phyloP scores from a whole-genome alignment of 2,113 vertebrate genomes.

The Seriola dumerili region DNA sequence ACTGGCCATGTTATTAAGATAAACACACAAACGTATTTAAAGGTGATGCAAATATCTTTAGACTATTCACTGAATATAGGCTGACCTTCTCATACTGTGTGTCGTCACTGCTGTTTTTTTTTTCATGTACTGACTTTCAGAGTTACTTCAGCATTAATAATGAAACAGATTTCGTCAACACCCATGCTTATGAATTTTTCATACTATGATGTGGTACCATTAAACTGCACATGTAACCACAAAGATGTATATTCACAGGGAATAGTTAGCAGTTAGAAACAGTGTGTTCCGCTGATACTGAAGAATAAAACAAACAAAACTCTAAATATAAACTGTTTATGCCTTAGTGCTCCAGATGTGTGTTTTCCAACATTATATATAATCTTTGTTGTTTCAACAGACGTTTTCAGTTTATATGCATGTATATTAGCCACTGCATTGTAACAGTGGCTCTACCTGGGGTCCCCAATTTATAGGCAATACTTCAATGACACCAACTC shows the following conservation, averaged over 20 bases:
- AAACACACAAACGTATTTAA: constrained; percentile 4
- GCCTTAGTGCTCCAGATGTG: background rate
- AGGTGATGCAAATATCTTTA: constrained; percentile 3
- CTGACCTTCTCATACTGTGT: background rate
- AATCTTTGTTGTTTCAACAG: background rate
- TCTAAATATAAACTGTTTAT: background rate
- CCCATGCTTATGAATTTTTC: background rate
- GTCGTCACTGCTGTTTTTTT: background rate
- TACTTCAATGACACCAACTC: too few species aligned
- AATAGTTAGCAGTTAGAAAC: background rate
- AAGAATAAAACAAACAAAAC: background rate
- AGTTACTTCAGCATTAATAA: constrained; percentile 20
- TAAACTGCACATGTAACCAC: background rate
- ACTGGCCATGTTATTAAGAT: background rate
- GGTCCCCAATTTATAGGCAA: too few species aligned
- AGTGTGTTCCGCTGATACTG: background rate
- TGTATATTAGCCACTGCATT: too few species aligned
- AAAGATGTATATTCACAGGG: background rate
- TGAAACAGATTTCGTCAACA: constrained; percentile 12
- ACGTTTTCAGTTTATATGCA: background rate
- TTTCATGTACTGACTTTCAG: background rate
- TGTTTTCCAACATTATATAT: background rate
- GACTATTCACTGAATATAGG: background rate
- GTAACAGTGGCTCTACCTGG: too few species aligned
- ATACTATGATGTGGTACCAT: background rate